Conservation (phyloP, 2,888 invertebrate species). For the Oscheius onirici region DNA sequence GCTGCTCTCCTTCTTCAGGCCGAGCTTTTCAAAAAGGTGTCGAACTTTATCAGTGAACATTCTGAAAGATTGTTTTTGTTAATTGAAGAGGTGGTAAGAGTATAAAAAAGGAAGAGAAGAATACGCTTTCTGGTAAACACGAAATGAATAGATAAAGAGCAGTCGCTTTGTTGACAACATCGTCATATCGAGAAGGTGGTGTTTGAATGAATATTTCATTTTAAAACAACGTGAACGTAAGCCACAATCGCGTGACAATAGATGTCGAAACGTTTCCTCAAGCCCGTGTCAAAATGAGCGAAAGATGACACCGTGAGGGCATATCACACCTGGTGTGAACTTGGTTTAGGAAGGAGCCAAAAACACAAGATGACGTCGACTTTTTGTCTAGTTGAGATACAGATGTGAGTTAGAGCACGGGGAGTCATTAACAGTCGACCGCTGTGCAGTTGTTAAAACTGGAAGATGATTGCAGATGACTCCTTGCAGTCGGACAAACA, state of each 20-base stretch:
- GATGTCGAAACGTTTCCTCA: too few relatives aligned
- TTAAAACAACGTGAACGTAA: too few relatives aligned
- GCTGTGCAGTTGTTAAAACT: not conserved
- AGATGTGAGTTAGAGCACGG: not conserved
- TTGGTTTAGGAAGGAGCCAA: not conserved
- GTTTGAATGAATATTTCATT: too few relatives aligned
- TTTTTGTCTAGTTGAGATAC: not conserved
- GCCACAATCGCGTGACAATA: too few relatives aligned
- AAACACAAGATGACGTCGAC: not conserved
- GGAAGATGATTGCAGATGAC: conserved; percentile 4
- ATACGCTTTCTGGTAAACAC: not conserved
- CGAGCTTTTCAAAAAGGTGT: conserved; percentile 27
- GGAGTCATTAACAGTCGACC: too few relatives aligned
- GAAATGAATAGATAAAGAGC: not conserved
- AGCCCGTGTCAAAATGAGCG: not conserved
- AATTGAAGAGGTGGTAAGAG: not conserved
- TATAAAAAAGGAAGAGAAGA: not conserved
- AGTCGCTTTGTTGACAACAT: too few relatives aligned
- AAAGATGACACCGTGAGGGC: not conserved
- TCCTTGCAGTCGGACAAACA: not conserved
- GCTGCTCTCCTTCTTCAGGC: conserved; percentile 3
- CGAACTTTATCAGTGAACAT: conserved; percentile 23
- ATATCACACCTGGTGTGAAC: not conserved
- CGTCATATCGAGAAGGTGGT: too few relatives aligned
- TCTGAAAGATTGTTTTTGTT: conserved; percentile 8